Base-by-base conservation (phyloP, 1,140 invertebrate species). In the Drosophila watanabei region DNA sequence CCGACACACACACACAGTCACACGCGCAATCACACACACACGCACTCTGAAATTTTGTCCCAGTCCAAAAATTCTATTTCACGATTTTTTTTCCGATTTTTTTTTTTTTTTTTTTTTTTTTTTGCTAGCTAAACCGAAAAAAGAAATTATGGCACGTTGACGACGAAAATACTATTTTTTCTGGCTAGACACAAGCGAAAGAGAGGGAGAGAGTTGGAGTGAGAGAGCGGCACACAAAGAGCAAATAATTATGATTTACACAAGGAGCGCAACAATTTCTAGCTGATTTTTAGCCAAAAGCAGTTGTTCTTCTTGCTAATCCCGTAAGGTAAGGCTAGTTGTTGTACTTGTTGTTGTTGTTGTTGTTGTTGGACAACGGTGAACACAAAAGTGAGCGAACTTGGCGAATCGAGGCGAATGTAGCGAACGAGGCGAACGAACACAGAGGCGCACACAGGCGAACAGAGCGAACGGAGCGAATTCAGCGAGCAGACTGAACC, bases 401-500 rank as follows among this genome's bases (percentile, higher is more conserved):
- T 62, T 41, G 65, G 58, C 54, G 60, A 30, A 30, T 52, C 39
- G 59, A 75, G 72, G 54, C 43, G 64, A 75, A 77, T 39, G 28
- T 20, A 57, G 58, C 63, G 30, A 63, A 48, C 64, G 58, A 59
- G 37, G 57, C 57, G 39, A 59, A 81, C 75, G 79, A 66, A 84
- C 75, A 70, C 63, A 75, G 52, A 39, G 37, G 37, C 76, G 63
- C 20, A 68, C 20, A 68, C 32, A 43, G 35, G 33, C 64, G 35
- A 78, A 70, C 68, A 75, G 80, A 86, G 70, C 82, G 77, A 86
- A 89, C 85, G 85, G 58, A 78, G 80, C 85, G 85, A 89, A 88
- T 76, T 79, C 73, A 89, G 79, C 73, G 81, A 85, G 70, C 86
- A 85, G 86, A 88, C 85, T 89, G 79, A 88, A 89, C 81, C 68